Conservation (phyloP, 2,113 vertebrate species). For the Aix galericulata region DNA sequence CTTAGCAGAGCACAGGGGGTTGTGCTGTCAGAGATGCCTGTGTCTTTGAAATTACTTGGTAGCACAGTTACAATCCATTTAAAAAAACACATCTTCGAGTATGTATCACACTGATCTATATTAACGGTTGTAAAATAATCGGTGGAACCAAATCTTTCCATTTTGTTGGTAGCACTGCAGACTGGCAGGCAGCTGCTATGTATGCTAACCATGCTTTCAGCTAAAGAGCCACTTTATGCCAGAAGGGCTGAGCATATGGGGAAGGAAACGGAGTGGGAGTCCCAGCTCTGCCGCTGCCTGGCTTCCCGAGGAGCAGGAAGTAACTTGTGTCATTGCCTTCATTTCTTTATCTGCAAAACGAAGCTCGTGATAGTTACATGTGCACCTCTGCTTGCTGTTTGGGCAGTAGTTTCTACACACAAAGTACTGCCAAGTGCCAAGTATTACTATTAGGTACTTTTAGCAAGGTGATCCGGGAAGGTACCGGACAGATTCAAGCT, state of each 20-base stretch:
- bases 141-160: background rate
- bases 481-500: background rate
- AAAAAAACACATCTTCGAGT: background rate
- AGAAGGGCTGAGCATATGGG: background rate
- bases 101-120: background rate
- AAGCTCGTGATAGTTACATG: accelerated
- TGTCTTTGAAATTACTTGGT: background rate
- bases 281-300: background rate
- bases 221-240: background rate
- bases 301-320: accelerated
- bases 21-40: background rate
- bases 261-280: background rate
- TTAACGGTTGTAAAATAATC: background rate
- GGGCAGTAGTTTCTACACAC: background rate
- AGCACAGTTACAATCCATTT: background rate
- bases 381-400: background rate
- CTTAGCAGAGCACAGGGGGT: background rate
- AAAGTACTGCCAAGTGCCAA: background rate
- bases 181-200: background rate
- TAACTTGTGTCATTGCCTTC: background rate
- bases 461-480: background rate
- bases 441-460: background rate
- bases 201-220: background rate
- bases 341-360: background rate
- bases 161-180: background rate